Percentiles rank a stretch among this genome's conserved stretches.
These are phyloP conservation scores for Dicentrarchus labrax DNA, from an alignment of 2,113 vertebrate species.

Conservation along the genomic window DNA sequence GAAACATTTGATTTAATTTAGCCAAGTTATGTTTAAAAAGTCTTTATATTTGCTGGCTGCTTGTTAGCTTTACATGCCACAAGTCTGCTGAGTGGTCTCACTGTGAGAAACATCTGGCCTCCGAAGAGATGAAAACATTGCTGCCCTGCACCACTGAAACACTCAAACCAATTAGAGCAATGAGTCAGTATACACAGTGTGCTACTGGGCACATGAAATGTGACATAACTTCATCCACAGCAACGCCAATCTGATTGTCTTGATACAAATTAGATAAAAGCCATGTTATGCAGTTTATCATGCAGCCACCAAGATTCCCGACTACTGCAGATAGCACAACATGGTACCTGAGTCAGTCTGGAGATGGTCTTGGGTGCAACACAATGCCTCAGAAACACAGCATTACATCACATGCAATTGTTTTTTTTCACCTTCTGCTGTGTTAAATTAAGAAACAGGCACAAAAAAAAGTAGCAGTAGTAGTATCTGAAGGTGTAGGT, in stretches of 20 bases:
- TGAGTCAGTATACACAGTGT: conserved; percentile 33
- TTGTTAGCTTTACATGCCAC: not conserved
- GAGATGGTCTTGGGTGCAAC: not conserved
- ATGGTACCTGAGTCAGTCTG: not conserved
- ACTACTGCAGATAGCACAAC: conserved; percentile 8
- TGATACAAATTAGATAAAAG: conserved; percentile 45
- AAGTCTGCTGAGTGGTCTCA: not conserved
- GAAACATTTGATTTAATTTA: conserved; percentile 13
- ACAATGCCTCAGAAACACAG: not conserved
- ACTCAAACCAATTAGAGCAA: conserved; percentile 57
- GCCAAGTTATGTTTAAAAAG: not conserved
- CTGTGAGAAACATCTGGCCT: conserved; percentile 47
- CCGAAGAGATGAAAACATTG: conserved; percentile 26
- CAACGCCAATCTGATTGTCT: conserved; percentile 46
- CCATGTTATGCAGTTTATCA: conserved; percentile 40
- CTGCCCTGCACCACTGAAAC: conserved; percentile 19
- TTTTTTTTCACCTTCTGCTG: not conserved
- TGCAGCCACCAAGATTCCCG: conserved; percentile 12
- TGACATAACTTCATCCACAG: conserved; percentile 46
- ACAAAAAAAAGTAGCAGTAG: not conserved
- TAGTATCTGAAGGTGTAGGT: too few relatives aligned
- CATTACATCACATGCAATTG: not conserved
- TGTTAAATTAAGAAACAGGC: not conserved
- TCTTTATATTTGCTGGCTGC: not conserved
- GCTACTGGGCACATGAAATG: conserved; percentile 43